phyloP scores from a whole-genome alignment of 2,888 invertebrate species.

The Scaptodrosophila latifasciaeformis region DNA sequence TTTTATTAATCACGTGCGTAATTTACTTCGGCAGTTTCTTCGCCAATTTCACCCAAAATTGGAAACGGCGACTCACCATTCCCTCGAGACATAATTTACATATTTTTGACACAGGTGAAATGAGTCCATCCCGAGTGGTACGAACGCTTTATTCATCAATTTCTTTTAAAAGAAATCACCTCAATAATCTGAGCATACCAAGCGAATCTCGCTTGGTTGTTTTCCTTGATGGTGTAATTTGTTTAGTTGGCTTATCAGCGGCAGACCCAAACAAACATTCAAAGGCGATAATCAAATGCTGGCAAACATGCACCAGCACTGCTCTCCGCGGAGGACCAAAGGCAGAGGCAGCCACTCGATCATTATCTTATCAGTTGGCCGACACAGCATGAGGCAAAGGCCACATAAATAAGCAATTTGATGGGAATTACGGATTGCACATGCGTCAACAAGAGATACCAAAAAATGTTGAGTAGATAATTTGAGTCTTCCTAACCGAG shows the following conservation, averaged over 20 bases:
- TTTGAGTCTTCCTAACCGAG: neutral
- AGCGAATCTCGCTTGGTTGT: too few relatives aligned
- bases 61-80: constrained; percentile 47
- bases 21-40: constrained; percentile 66
- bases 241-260: constrained; percentile 35
- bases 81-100: constrained; percentile 45
- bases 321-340: constrained; percentile 30
- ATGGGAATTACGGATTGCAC: too few relatives aligned
- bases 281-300: constrained; percentile 29
- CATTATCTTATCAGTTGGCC: constrained; percentile 27
- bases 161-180: too few relatives aligned
- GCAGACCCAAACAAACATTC: constrained; percentile 2
- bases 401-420: neutral
- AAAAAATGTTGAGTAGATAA: neutral
- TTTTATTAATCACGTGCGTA: constrained; percentile 69
- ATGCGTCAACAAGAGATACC: too few relatives aligned
- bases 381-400: neutral
- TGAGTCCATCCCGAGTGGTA: constrained; percentile 28
- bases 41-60: constrained; percentile 62
- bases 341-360: neutral
- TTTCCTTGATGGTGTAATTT: neutral
- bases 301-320: constrained; percentile 59
- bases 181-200: too few relatives aligned
- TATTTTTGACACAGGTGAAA: constrained; percentile 68
- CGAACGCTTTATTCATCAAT: too few relatives aligned